Percentiles rank a stretch among this genome's conserved stretches.
phyloP scores from a whole-genome alignment of 2,113 vertebrate species.

The Dinomys branickii region DNA sequence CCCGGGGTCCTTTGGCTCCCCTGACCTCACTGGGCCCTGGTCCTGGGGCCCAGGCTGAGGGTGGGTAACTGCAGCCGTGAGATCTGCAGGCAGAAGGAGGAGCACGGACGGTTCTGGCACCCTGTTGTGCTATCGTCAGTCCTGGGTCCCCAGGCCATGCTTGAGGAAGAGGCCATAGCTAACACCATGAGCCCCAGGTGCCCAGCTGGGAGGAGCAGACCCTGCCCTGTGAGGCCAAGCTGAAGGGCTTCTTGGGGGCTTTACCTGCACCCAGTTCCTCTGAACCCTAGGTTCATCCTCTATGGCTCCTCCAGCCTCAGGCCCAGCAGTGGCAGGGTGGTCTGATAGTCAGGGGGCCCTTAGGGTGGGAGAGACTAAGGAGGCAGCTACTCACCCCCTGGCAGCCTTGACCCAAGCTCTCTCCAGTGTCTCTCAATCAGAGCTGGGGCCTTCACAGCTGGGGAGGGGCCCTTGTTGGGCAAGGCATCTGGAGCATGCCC shows the following conservation, averaged over 20 bases:
- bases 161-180: neutral
- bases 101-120: rapidly evolving
- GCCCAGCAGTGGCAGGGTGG: neutral
- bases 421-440: rapidly evolving
- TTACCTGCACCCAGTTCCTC: neutral
- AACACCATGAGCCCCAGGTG: no score
- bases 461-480: rapidly evolving
- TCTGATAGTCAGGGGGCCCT: rapidly evolving
- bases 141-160: rapidly evolving
- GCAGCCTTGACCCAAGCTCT: neutral
- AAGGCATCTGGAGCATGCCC: neutral
- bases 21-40: rapidly evolving
- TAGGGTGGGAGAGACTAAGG: rapidly evolving
- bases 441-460: neutral
- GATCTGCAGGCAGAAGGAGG: rapidly evolving
- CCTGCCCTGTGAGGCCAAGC: no score
- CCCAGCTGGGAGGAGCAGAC: neutral
- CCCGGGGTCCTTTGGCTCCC: neutral
- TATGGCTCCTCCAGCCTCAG: neutral
- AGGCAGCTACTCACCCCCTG: rapidly evolving
- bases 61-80: rapidly evolving
- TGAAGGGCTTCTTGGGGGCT: neutral
- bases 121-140: neutral
- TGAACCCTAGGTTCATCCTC: neutral
- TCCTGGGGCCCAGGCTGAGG: neutral